Conservation (phyloP, 2,888 invertebrate genomes). For the Nycteola revayana region DNA sequence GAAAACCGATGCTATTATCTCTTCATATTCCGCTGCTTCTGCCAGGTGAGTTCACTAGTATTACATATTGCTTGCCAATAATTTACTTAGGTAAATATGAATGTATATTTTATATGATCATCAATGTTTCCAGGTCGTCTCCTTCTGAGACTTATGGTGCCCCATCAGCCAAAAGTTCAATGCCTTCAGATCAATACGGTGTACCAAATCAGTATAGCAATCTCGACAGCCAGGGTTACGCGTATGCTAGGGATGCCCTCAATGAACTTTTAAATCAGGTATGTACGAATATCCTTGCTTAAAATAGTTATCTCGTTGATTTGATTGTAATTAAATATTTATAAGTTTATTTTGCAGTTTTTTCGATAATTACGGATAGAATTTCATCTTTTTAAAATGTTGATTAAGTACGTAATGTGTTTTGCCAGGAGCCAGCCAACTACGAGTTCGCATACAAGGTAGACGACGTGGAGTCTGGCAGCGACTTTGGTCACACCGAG, state of each 20-base stretch:
- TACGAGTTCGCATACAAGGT: slow-evolving; percentile 86
- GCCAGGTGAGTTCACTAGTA: slow-evolving; percentile 44
- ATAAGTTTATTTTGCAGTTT: no score
- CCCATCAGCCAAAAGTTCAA: slow-evolving; percentile 48
- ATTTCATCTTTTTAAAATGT: no score
- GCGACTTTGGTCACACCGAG: slow-evolving; percentile 85
- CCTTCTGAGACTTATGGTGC: slow-evolving; percentile 54
- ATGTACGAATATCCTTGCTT: no score
- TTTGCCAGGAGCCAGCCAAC: slow-evolving; percentile 83
- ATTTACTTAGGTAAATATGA: no score
- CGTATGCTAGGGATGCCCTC: slow-evolving; percentile 51
- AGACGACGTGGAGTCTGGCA: slow-evolving; percentile 82
- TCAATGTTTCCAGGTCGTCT: slow-evolving; percentile 33
- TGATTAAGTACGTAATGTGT: no score
- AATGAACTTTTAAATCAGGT: slow-evolving; percentile 62
- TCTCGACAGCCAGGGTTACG: slow-evolving; percentile 52
- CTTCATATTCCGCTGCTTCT: slow-evolving; percentile 6
- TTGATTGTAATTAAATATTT: no score
- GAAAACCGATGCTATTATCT: slow-evolving; percentile 52
- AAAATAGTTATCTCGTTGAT: no score
- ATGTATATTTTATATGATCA: no score
- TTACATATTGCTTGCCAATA: no score
- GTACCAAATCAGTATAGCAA: slow-evolving; percentile 75
- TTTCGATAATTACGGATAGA: no score
- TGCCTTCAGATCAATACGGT: slow-evolving; percentile 68